Base-by-base conservation (phyloP, 2,113 vertebrate genomes). In the Sinocyclocheilus maitianheensis region DNA sequence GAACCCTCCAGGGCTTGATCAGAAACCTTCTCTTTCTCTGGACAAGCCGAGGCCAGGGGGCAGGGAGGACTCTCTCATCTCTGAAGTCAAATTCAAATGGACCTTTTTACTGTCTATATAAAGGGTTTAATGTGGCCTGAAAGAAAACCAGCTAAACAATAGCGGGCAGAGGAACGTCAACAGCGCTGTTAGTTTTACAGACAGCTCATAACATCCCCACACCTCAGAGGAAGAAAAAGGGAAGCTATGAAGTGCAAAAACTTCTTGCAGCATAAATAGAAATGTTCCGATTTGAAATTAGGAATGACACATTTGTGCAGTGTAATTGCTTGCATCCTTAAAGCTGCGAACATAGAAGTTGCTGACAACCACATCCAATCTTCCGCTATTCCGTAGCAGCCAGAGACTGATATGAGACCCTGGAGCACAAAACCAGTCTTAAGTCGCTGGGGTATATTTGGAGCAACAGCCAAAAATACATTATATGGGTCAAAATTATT, bases 151-250 rank as follows among this genome's bases (percentile, higher is more conserved):
- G 67, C 77, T 55, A 84, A 93, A 90, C 85, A 93, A 91, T 78
- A 90, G 91, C 37, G 83, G 83, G 43, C 86, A 74, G 80, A 81
- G 83, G 91, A 92, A 90, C 91, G 90, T 93, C 91, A 90, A 86
- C 90, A 84, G 90, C 78, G 91, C 67, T 92, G 92, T 94, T 93
- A 90, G 92, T 94, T 95, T 94, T 92, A 91, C 90, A 90, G 90
- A 90, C 88, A 92, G 90, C 91, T 89, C 90, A 92, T 91, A 93
- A 93, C 92, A 90, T 71, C 30, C 83, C 83, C 65, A 74, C 74
- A 37, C 24, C 67, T 20, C 76, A 84, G 77, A 84, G 43, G 30
- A 53, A 72, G 10, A 67, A 24, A 37, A 30, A 6, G 14, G 34
- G 53, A 55, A 40, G 37, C 58, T 51, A 51, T 8, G 53, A 78